Conservation (phyloP, 2,797 vertebrate species). For the Cetoscarus ocellatus region DNA sequence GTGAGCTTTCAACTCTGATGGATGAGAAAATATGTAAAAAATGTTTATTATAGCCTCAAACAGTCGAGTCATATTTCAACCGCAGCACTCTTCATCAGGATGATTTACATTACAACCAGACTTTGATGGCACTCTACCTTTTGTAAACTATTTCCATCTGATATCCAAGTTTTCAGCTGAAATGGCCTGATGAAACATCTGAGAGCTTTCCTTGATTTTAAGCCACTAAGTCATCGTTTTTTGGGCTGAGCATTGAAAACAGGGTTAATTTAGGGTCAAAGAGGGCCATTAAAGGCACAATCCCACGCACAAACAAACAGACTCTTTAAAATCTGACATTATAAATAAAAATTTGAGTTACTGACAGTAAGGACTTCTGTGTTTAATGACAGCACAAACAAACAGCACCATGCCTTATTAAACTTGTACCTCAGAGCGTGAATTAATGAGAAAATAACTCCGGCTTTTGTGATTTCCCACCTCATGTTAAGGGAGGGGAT, state of each 20-base stretch:
- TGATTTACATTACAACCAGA: neutral
- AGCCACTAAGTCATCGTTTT: no score
- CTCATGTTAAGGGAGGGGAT: constrained; percentile 91
- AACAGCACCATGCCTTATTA: constrained; percentile 86
- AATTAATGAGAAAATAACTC: constrained; percentile 93
- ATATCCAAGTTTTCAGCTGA: no score
- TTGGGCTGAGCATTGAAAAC: no score
- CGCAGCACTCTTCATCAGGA: neutral
- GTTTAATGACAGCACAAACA: constrained; percentile 74
- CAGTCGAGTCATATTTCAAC: neutral
- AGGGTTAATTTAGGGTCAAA: no score
- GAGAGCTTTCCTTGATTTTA: no score
- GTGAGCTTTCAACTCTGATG: neutral
- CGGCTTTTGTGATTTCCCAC: constrained; percentile 93
- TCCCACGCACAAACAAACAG: no score
- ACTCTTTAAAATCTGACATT: no score
- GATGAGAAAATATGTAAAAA: neutral
- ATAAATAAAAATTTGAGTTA: no score
- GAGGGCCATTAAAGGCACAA: no score
- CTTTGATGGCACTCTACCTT: neutral
- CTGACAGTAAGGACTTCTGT: no score
- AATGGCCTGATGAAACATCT: no score
- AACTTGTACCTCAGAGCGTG: constrained; percentile 74
- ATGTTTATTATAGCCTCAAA: neutral
- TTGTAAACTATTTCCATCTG: constrained; percentile 31